Base-by-base conservation (phyloP, 35 echinoderm and acorn worm genomes). In the Ophioderma brevispina region DNA sequence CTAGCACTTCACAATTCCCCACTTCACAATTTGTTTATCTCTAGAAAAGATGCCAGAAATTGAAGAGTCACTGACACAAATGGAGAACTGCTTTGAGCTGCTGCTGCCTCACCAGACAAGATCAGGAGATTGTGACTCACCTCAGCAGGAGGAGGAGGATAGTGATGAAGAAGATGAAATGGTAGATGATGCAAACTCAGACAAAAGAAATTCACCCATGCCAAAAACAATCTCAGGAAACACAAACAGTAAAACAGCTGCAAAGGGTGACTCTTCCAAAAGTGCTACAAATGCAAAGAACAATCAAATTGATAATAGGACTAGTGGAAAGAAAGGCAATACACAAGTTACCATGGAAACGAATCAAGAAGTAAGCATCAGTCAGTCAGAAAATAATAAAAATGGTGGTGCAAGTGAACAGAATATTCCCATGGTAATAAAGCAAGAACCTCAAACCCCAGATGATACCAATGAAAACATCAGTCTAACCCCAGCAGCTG, bases 41-140 rank as follows among this genome's bases (percentile, higher is more conserved):
- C 6, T 88, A 99, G 97, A 99, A 80, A 86, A 80, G 8, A 56
- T 99, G 32, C 97, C 97, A 76, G 97, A 99, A 87, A 99, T 99
- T 46, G 50, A 94, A 13, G 63, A 95, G 76, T 93, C 87, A 14
- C 84, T 99, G 37, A 95, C 88, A 78, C 87, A 99, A 37, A 84
- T 84, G 39, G 93, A 95, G 41, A 95, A 92, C 85, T 95, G 97
- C 81, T 95, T 95, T 78, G 81, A 95, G 36, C 77, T 99, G 19
- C 86, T 99, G 5, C 86, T 99, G 41, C 97, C 97, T 39, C 63
- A 88, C 31, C 55, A 50, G 33, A 25, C 90, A 17, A 52, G 37
- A 2, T 52, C 23, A n/a, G 34, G 41, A 49, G 41, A 31, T 14
- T 49, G 25, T 31, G 55, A 36, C 31, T 10, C 52, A 31, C 83